Base-by-base conservation (phyloP, 2,888 invertebrate genomes). In the Megalurothrips usitatus region DNA sequence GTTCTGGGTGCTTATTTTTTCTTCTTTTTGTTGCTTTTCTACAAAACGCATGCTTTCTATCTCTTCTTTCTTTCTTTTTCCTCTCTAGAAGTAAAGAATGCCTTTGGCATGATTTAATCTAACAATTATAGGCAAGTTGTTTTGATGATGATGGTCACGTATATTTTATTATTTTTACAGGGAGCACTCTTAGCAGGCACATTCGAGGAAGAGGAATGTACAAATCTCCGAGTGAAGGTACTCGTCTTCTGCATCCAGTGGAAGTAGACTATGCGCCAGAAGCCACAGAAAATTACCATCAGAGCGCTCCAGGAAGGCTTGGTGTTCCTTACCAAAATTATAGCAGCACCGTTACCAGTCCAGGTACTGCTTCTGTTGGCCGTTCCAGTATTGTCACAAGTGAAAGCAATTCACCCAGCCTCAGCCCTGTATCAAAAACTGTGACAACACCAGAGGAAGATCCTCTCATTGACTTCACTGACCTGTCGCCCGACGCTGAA, bases 101-200 rank as follows among this genome's bases (percentile, higher is more conserved):
- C 17, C 34, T 43, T 43, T 43, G 2, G 34, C 34, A 43, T 43
- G 34, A 6, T 58, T 58, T 14, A 52, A 52, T 52, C 1, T 58
- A 14, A 43, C 34, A 43, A 1, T 58, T 14, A 19, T 14, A 58
- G 58, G 17, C 17, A 43, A 4, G 34, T n/a, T 58, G 26, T 75
- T 75, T 26, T 75, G 58, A 75, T 12, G 19, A 48, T 9, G 34
- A 43, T 79, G n/a, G 34, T 79, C n/a, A 34, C 4, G 9, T 48
- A 14, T 79, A 43, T 79, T 34, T 79, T 34, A 2, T 79, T 79
- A 34, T 34, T 14, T 82, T 83, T 84, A 52, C 86, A 91, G 92
- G 93, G 84, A 93, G 94, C 84, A 92, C 94, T 23, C 90, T 95
- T 83, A 94, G 94, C 86, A 90, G 94, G 78, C 89, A 93, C 83